Evolutionary conservation across 2,113 vertebrate genomes (phyloP), one percentile per base, ranked within the genome.

Genomic region (Rhipidura dahli): DNA sequence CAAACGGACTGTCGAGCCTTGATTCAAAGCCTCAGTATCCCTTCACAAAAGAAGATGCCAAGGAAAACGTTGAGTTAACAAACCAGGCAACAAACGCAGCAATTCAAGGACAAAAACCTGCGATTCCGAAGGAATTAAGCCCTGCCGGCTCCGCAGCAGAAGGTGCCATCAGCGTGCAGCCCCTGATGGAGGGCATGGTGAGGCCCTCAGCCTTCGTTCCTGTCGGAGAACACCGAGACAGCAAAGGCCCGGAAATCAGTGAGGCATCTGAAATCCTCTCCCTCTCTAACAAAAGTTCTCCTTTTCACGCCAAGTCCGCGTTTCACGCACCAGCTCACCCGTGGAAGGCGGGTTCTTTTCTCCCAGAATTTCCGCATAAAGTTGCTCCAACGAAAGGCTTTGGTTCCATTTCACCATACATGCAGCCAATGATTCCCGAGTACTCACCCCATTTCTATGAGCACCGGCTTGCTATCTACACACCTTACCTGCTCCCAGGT

Each of bases 171-270:
- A 30, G 88, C 40, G 71, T 97, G 76, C 97, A 97, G 66, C 85
- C 97, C 16, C 44, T 80, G 18, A 49, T 96, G 66, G 98, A 98
- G 44, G 87, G 97, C 54, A 87, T 91, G 8, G 91, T 33, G 23
- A 97, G 98, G 91, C 97, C 97, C 13, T 99, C 99, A 0, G 99
- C 99, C 17, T 99, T 99, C 6, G 98, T 98, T 15, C 98, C 98
- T 0, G 98, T 98, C 1, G 97, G 98, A 47, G 98, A 98, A 42
- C 98, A 98, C 90, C 96, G 98, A 86, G 97, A 98, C 23, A 91
- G 76, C 22, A 98, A 98, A 68, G 97, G 96, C 33, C 80, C 97
- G 1, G 98, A 98, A 42, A 94, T 75, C 10, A 49, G 87, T 2
- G 97, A 98, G 40, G 90, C 85, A 2, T 92, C 98, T 3, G 97